Conservation (phyloP, 2,113 vertebrate species). For the Pica pica region DNA sequence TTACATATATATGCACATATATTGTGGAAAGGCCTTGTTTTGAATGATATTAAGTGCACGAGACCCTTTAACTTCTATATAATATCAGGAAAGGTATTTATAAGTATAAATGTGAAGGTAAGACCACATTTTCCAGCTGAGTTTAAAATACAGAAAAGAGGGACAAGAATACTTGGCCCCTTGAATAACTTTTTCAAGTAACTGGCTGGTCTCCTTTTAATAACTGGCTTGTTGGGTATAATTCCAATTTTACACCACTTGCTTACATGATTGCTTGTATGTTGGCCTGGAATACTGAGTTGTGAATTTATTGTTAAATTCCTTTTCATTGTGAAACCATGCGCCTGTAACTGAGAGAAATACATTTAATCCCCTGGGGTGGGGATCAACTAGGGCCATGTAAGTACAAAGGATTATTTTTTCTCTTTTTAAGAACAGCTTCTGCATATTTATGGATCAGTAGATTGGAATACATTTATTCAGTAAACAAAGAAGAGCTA, state of each 20-base stretch:
- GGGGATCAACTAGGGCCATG: background rate
- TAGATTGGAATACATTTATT: slow-evolving; percentile 9
- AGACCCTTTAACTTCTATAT: background rate
- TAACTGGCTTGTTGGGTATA: background rate
- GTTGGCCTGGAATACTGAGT: background rate
- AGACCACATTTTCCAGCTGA: background rate
- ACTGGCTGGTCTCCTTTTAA: background rate
- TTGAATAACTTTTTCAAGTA: background rate
- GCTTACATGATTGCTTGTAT: background rate
- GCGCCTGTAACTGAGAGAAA: background rate
- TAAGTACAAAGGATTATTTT: slow-evolving; percentile 36
- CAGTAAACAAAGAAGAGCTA: background rate
- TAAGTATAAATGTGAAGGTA: background rate
- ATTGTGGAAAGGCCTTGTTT: background rate
- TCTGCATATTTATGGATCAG: background rate
- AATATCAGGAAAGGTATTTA: background rate
- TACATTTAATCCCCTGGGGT: background rate
- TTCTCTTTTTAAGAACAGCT: background rate
- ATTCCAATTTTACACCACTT: background rate
- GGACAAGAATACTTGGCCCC: background rate
- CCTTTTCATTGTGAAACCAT: background rate
- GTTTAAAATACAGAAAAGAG: background rate
- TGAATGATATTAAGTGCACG: background rate
- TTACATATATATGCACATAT: background rate
- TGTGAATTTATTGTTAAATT: background rate